Evolutionary conservation across 2,113 vertebrate species (phyloP).

Genomic region (Calidris pygmaea): DNA sequence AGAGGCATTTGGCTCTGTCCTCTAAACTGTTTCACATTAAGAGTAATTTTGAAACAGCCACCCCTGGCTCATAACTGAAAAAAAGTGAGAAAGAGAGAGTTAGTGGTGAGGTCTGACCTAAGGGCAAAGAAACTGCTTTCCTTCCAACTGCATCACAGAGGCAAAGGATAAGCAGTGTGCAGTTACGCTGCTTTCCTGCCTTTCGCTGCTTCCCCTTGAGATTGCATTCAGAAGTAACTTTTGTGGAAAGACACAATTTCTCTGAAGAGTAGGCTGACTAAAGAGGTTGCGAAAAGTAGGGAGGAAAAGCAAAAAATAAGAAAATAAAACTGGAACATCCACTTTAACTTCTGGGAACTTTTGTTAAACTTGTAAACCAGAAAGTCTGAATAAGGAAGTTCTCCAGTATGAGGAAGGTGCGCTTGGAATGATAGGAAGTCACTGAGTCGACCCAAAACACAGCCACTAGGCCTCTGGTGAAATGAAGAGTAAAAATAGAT

Average conservation of each 20-base stretch:
- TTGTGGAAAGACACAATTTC: neutral
- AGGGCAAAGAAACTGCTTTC: neutral
- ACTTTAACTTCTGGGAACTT: neutral
- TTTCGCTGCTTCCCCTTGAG: neutral
- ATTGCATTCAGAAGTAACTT: neutral
- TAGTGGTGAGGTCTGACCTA: neutral
- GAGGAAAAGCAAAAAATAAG: neutral
- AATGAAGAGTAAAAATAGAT: neutral
- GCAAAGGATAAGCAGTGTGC: neutral
- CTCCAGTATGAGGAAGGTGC: neutral
- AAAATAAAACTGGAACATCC: neutral
- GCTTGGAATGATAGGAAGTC: neutral
- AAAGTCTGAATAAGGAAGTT: neutral
- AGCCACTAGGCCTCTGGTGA: neutral
- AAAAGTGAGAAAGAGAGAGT: neutral
- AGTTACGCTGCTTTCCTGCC: neutral
- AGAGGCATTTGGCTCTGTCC: neutral
- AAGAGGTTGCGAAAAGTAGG: neutral
- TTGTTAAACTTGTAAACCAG: neutral
- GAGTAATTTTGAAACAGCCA: neutral
- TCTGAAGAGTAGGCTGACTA: neutral
- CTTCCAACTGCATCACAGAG: neutral
- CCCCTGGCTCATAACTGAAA: neutral
- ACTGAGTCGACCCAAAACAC: neutral
- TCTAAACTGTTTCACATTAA: neutral